phyloP scores from a whole-genome alignment of 2,888 invertebrate species.

The Phortica okadai region DNA sequence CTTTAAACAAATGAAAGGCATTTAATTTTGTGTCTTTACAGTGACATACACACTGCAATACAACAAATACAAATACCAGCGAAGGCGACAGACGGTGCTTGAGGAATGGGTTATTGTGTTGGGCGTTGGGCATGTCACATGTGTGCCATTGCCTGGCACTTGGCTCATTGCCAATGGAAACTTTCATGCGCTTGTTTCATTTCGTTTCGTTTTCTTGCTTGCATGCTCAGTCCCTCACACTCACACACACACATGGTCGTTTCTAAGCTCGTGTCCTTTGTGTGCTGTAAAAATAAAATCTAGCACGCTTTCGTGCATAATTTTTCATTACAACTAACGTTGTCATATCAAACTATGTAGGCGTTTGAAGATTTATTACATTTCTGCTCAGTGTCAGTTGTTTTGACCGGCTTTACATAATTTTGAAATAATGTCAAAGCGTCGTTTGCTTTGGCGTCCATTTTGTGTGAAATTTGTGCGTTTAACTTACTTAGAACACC shows the following conservation, averaged over 20 bases:
- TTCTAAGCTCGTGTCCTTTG: slow-evolving; percentile 39
- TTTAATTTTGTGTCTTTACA: slow-evolving; percentile 22
- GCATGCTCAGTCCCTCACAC: too few species aligned
- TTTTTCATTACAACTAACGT: slow-evolving; percentile 57
- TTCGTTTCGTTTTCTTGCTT: too few species aligned
- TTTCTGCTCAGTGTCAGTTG: not conserved
- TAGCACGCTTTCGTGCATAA: slow-evolving; percentile 46
- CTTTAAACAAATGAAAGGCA: slow-evolving; percentile 22
- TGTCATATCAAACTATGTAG: slow-evolving; percentile 20
- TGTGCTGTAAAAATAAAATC: slow-evolving; percentile 26
- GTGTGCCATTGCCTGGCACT: slow-evolving; percentile 19
- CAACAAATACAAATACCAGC: not conserved
- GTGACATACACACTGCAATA: not conserved
- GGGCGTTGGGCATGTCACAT: slow-evolving; percentile 18
- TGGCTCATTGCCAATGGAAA: slow-evolving; percentile 29
- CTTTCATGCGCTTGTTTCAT: not conserved
- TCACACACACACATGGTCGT: too few species aligned
- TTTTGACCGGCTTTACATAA: not conserved
- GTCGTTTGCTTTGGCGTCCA: not conserved
- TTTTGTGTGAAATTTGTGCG: too few species aligned
- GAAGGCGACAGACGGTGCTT: not conserved
- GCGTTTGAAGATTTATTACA: slow-evolving; percentile 10
- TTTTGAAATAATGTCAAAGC: not conserved
- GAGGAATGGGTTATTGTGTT: too few species aligned
- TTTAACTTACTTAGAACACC: too few species aligned